Evolutionary conservation across 2,113 vertebrate genomes (phyloP), one percentile per base, ranked within the genome.

Genomic region (Grallaria varia): DNA sequence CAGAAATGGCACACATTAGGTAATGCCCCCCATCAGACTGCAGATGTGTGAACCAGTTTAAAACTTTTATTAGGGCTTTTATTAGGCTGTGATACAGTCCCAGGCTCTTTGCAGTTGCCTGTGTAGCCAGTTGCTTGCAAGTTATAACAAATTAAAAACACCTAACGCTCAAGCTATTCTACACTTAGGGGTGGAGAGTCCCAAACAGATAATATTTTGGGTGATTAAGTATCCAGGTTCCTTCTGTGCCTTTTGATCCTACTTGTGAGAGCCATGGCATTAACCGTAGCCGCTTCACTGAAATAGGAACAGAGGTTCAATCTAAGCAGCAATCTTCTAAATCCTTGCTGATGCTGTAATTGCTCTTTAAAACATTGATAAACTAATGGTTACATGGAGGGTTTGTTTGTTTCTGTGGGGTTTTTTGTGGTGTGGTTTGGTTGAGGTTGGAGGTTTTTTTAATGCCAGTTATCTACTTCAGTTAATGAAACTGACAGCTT

Each of bases 41-140:
- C 98, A 98, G 98, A 98, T 97, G 98, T 98, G 98, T 97, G 98
- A 98, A 98, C 96, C 96, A 97, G 96, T 97, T 98, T 97, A 96
- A 98, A 97, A 97, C 75, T 97, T 98, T 98, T 98, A 98, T 94
- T 97, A 80, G 90, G 81, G 56, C 59, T 98, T 98, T 98, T 98
- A 98, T 97, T 97, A 97, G 97, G 94, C 96, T 96, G 94, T 90
- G 53, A 97, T 97, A 97, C 90, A 97, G 95, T 95, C 96, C 74
- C 85, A 87, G 88, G 71, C 92, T 96, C 96, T 98, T 96, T 94
- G 94, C 76, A 50, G 83, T 96, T 97, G 95, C 97, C 97, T 98
- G 58, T 6, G 42, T 93, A 96, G 95, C 91, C 96, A 84, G 92
- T 98, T 95, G 91, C 94, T 97, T 8, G 1, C 90, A 97, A 96